These are phyloP conservation scores for Corydoras sp. DNA, from an alignment of 2,113 vertebrate species.

Conservation along the genomic window DNA sequence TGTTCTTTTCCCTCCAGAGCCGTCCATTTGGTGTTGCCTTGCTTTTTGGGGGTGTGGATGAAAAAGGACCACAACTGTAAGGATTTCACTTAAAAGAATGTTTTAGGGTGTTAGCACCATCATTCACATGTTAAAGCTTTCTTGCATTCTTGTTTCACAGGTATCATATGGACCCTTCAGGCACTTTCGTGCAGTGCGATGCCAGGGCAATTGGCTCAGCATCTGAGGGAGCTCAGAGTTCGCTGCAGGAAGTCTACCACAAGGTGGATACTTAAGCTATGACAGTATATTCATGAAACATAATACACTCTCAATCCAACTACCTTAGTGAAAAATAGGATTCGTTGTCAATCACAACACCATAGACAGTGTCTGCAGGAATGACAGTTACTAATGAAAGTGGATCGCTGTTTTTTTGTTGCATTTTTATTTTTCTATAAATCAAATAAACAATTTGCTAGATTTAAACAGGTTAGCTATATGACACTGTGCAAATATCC, in stretches of 20 bases:
- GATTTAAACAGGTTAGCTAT: too few species aligned
- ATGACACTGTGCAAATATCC: too few species aligned
- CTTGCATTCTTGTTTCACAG: slow-evolving; percentile 53
- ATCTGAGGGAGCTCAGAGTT: slow-evolving; percentile 96
- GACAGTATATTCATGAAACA: too few species aligned
- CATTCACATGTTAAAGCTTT: background rate
- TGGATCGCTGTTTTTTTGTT: too few species aligned
- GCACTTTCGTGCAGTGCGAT: slow-evolving; percentile 97
- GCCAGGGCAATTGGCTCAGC: slow-evolving; percentile 95
- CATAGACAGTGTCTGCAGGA: too few species aligned
- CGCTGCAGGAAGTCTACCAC: slow-evolving; percentile 95
- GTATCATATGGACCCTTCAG: slow-evolving; percentile 98
- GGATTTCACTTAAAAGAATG: slow-evolving; percentile 45
- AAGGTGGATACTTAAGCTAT: slow-evolving; percentile 69
- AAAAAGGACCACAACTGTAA: slow-evolving; percentile 97
- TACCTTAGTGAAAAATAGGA: too few species aligned
- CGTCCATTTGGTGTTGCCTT: slow-evolving; percentile 94
- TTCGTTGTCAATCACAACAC: too few species aligned
- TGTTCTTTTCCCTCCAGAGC: slow-evolving; percentile 64
- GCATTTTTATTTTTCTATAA: too few species aligned
- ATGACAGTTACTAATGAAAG: too few species aligned
- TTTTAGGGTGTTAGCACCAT: background rate
- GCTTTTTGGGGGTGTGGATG: slow-evolving; percentile 93
- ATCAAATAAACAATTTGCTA: too few species aligned
- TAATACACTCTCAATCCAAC: too few species aligned